These are phyloP conservation scores for Leptinotarsa lineolata DNA, from an alignment of 1,140 invertebrate genomes.

Conservation along the genomic window DNA sequence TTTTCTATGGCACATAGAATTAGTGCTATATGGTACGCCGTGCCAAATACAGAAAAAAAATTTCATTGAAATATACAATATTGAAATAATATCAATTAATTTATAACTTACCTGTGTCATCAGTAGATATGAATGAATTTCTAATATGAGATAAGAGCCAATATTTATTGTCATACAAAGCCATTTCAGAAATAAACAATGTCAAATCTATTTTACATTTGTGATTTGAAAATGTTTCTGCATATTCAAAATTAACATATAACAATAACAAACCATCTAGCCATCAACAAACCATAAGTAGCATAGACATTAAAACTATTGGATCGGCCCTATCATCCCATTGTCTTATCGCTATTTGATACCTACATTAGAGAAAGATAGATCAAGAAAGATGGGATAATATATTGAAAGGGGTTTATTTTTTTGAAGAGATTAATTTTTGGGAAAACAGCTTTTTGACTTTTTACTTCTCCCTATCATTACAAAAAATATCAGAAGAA, in stretches of 20 bases:
- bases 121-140: conserved; percentile 93
- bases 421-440: too few species aligned
- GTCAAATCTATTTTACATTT: background rate
- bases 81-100: background rate
- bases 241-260: background rate
- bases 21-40: too few species aligned
- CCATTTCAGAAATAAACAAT: conserved; percentile 65
- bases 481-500: too few species aligned
- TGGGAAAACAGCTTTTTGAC: too few species aligned
- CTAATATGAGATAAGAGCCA: conserved; percentile 91
- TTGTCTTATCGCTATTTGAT: too few species aligned
- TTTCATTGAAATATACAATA: conserved; percentile 67
- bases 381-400: too few species aligned
- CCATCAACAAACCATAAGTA: background rate
- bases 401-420: too few species aligned
- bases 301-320: background rate
- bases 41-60: conserved; percentile 33
- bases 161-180: conserved; percentile 88
- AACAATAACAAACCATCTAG: background rate
- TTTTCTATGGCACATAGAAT: too few species aligned
- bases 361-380: too few species aligned
- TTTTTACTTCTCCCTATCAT: too few species aligned
- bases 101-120: conserved; percentile 76
- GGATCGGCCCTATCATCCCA: too few species aligned
- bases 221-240: background rate